Conservation (phyloP, 2,797 vertebrate species). For the Spinus pinus region DNA sequence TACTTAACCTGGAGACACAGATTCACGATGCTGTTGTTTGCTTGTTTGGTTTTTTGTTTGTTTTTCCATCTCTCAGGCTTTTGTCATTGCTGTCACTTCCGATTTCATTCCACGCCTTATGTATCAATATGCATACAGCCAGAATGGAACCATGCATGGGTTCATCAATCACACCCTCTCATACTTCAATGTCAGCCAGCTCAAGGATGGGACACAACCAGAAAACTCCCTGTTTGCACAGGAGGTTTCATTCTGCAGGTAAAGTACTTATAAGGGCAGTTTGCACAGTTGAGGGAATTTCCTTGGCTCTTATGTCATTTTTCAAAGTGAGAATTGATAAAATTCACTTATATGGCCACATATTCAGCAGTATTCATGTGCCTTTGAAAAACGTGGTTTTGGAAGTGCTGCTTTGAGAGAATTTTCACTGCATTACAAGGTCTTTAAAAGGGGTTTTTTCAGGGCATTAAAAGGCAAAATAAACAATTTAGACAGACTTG, state of each 20-base stretch:
- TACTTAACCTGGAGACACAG: neutral
- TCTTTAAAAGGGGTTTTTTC: neutral
- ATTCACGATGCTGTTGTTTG: neutral
- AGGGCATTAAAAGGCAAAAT: neutral
- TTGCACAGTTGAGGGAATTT: neutral
- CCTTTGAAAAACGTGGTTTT: neutral
- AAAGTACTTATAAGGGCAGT: slow-evolving; percentile 4
- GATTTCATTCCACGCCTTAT: slow-evolving; percentile 97
- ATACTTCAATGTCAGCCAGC: slow-evolving; percentile 93
- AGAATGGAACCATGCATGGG: slow-evolving; percentile 92
- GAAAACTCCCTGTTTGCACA: slow-evolving; percentile 77
- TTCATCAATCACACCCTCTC: slow-evolving; percentile 97
- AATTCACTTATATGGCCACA: neutral
- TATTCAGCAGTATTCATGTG: neutral
- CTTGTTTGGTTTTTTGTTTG: neutral
- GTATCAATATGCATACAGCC: slow-evolving; percentile 94
- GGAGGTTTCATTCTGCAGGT: slow-evolving; percentile 90
- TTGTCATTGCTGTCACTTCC: slow-evolving; percentile 95
- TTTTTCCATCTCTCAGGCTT: slow-evolving; percentile 80
- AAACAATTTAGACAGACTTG: neutral
- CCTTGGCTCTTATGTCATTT: neutral
- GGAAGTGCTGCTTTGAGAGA: neutral
- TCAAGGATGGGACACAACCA: slow-evolving; percentile 86
- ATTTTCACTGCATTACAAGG: neutral
- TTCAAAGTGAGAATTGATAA: neutral